Percentiles rank a stretch among this genome's conserved stretches.
phyloP scores from a whole-genome alignment of 2,113 vertebrate species.

The Scomber colias region DNA sequence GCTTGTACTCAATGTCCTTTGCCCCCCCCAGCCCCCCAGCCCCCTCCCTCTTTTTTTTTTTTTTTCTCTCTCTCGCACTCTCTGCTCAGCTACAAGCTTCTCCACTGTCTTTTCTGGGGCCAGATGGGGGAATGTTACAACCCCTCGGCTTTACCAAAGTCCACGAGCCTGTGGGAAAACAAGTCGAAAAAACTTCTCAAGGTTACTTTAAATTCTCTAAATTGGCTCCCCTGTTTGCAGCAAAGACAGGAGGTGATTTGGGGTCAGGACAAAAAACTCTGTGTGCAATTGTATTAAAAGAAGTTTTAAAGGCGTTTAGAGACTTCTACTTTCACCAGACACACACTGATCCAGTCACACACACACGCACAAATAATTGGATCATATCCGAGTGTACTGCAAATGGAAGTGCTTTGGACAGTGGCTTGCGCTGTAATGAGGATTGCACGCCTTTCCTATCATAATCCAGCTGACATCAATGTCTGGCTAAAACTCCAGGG shows the following conservation, averaged over 20 bases:
- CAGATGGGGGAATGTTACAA: slow-evolving; percentile 40
- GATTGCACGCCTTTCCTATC: slow-evolving; percentile 27
- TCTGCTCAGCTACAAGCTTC: slow-evolving; percentile 54
- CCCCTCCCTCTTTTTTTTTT: not conserved
- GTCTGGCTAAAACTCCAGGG: slow-evolving; percentile 41
- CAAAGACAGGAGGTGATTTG: slow-evolving; percentile 38
- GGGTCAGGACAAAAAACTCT: slow-evolving; percentile 33
- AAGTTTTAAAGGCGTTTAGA: slow-evolving; percentile 35
- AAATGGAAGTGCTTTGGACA: slow-evolving; percentile 57
- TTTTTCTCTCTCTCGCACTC: slow-evolving; percentile 16
- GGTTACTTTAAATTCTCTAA: slow-evolving; percentile 26
- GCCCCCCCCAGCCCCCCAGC: slow-evolving; percentile 22
- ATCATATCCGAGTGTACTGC: slow-evolving; percentile 50
- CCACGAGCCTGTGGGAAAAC: slow-evolving; percentile 48
- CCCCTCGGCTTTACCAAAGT: slow-evolving; percentile 21
- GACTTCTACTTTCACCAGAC: slow-evolving; percentile 31
- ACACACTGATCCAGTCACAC: slow-evolving; percentile 7
- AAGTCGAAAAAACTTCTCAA: slow-evolving; percentile 36
- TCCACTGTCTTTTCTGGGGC: slow-evolving; percentile 55
- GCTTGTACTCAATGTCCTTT: slow-evolving; percentile 72
- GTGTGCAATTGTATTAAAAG: slow-evolving; percentile 46
- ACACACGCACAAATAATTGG: slow-evolving; percentile 39
- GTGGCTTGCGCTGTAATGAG: slow-evolving; percentile 43
- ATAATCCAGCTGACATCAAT: slow-evolving; percentile 53
- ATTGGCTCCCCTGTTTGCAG: slow-evolving; percentile 31